Conservation (phyloP, 2,113 vertebrate genomes). For the Heterocephalus glaber region DNA sequence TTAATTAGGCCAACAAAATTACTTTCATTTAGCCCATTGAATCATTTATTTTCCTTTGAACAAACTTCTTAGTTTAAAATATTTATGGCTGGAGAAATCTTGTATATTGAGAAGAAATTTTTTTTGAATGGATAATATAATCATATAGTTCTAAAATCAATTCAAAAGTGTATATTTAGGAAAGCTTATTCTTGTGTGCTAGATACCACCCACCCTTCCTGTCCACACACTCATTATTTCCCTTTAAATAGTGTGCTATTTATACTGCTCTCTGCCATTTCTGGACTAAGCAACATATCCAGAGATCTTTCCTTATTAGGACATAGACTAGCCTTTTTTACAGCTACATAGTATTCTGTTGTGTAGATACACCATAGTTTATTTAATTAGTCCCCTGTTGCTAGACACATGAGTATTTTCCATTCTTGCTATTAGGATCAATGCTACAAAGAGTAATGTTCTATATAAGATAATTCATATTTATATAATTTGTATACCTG, state of each 20-base stretch:
- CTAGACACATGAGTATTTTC: background rate
- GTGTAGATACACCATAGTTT: background rate
- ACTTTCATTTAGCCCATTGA: background rate
- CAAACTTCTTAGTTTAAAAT: conserved; percentile 42
- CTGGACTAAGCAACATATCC: background rate
- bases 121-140: conserved; percentile 9
- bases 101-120: background rate
- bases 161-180: background rate
- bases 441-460: background rate
- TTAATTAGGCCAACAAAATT: conserved; percentile 36
- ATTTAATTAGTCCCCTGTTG: background rate
- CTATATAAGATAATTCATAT: background rate
- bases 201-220: background rate
- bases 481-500: background rate
- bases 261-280: background rate
- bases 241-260: background rate
- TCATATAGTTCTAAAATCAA: conserved; percentile 29
- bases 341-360: background rate
- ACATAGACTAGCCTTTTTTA: background rate
- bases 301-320: background rate
- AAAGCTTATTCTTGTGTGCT: background rate
- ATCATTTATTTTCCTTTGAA: conserved; percentile 12
- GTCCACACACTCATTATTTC: background rate
- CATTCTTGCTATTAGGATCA: conserved; percentile 24
- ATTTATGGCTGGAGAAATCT: background rate